phyloP scores from a whole-genome alignment of 35 echinoderm and acorn worm genomes.

The Patiria miniata region DNA sequence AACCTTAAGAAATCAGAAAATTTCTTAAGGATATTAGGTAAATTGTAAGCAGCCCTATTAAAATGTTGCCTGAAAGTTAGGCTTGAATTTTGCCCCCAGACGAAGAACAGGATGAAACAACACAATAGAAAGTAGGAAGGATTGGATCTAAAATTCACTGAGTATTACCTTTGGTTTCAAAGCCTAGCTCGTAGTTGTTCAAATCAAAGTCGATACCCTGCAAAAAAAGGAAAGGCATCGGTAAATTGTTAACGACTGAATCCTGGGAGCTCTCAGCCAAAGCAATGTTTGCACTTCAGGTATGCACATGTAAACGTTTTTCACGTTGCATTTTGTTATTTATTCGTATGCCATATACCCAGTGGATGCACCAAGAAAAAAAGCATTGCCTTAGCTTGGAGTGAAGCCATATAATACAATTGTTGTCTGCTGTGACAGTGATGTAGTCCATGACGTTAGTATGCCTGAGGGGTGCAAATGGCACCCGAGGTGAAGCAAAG shows the following conservation, averaged over 20 bases:
- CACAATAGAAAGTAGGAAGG: background rate
- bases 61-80: background rate
- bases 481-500: no score
- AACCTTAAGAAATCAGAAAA: background rate
- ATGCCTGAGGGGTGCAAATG: no score
- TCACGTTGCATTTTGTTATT: no score
- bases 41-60: background rate
- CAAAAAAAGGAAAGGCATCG: constrained; percentile 23
- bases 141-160: background rate
- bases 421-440: no score
- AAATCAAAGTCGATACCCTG: constrained; percentile 79
- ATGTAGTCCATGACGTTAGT: no score
- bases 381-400: no score
- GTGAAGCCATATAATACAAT: no score
- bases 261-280: no score
- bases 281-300: no score
- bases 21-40: background rate
- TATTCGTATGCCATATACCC: no score
- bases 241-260: background rate
- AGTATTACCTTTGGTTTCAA: constrained; percentile 79
- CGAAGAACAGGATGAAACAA: background rate
- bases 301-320: no score
- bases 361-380: no score
- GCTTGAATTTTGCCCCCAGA: background rate
- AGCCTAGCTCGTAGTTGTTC: constrained; percentile 68